These are phyloP conservation scores for Mesaphorura yosii DNA, from an alignment of 1,140 invertebrate genomes.

Conservation along the genomic window DNA sequence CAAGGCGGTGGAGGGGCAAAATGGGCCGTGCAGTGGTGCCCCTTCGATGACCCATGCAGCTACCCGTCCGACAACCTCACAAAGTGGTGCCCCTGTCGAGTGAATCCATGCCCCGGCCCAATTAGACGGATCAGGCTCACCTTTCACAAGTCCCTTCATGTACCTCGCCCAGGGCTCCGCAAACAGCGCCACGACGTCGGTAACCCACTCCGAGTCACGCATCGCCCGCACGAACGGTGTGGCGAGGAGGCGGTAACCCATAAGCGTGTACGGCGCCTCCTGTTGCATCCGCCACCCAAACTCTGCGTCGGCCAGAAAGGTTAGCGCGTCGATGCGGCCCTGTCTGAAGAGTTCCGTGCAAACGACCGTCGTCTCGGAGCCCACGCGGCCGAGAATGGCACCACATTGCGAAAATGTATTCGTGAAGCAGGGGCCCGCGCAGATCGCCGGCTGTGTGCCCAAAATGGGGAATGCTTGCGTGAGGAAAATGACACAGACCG, in stretches of 20 bases:
- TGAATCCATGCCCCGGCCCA: too few species aligned
- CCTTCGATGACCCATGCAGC: too few species aligned
- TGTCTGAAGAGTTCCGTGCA: constrained; percentile 29
- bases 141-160: constrained; percentile 27
- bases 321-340: constrained; percentile 22
- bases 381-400: constrained; percentile 21
- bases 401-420: constrained; percentile 28
- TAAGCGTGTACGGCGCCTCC: constrained; percentile 8
- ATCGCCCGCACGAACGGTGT: constrained; percentile 24
- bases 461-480: too few species aligned
- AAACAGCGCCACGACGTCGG: constrained; percentile 18
- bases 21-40: too few species aligned
- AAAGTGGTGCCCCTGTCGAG: too few species aligned
- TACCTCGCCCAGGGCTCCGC: constrained; percentile 27
- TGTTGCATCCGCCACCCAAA: constrained; percentile 17
- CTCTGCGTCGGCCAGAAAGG: constrained; percentile 28
- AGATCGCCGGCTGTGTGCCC: too few species aligned
- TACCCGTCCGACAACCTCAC: too few species aligned
- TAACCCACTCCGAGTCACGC: constrained; percentile 13
- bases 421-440: constrained; percentile 29
- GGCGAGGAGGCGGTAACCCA: constrained; percentile 23
- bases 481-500: too few species aligned
- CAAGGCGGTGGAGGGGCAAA: too few species aligned
- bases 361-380: constrained; percentile 29
- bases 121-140: constrained; percentile 13